These are phyloP conservation scores for Hirundo rustica DNA, from an alignment of 2,797 vertebrate genomes.

Conservation along the genomic window DNA sequence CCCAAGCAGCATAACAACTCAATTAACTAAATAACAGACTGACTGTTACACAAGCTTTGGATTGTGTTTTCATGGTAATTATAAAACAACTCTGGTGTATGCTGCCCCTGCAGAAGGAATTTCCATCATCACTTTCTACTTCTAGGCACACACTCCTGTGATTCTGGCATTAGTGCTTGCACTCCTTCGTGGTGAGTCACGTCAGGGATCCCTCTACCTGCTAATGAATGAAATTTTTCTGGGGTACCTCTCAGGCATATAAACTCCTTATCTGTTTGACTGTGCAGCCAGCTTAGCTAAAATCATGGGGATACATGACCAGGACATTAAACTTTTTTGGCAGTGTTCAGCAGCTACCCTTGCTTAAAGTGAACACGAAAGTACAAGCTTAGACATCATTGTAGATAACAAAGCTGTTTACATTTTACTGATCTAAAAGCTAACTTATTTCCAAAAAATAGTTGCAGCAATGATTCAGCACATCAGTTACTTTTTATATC, in stretches of 20 bases:
- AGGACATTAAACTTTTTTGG: background rate
- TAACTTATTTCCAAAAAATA: background rate
- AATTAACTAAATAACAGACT: background rate
- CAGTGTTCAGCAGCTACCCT: background rate
- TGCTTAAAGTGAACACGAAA: background rate
- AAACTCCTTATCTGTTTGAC: background rate
- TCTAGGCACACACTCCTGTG: background rate
- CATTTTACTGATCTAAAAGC: background rate
- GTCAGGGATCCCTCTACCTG: background rate
- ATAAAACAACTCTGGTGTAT: background rate
- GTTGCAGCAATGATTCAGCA: background rate
- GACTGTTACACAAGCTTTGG: background rate
- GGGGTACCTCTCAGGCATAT: background rate
- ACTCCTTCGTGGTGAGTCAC: background rate
- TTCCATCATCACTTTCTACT: background rate
- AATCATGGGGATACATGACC: background rate
- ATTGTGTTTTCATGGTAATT: background rate
- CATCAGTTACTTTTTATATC: background rate
- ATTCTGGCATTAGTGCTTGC: background rate
- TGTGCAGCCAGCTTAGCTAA: background rate
- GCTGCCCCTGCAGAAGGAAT: background rate
- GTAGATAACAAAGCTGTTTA: background rate
- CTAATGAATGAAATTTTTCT: background rate
- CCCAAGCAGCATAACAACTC: background rate
- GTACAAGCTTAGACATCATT: background rate